Conservation (phyloP, 1,140 invertebrate species). For the Lethrus apterus region DNA sequence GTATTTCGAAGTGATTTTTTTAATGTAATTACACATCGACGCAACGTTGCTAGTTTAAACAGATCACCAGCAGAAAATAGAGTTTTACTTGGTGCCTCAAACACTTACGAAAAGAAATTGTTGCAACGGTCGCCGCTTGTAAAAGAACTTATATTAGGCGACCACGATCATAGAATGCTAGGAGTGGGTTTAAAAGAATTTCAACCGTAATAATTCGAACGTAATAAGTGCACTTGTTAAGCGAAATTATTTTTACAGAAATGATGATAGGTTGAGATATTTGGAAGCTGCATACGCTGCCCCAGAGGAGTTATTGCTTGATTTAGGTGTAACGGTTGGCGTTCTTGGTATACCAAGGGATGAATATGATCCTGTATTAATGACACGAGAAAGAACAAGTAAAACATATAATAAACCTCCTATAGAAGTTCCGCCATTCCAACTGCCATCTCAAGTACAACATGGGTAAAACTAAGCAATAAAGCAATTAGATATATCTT, state of each 20-base stretch:
- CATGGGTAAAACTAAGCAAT: slow-evolving; percentile 9
- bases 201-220: slow-evolving; percentile 23
- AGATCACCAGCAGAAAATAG: slow-evolving; percentile 28
- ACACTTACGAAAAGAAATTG: slow-evolving; percentile 30
- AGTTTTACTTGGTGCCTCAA: slow-evolving; percentile 30
- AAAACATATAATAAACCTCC: slow-evolving; percentile 8
- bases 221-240: neutral
- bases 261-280: slow-evolving; percentile 26
- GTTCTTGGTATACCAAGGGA: slow-evolving; percentile 34
- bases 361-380: slow-evolving; percentile 12
- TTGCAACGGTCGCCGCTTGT: slow-evolving; percentile 31
- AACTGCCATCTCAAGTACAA: slow-evolving; percentile 9
- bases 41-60: slow-evolving; percentile 26
- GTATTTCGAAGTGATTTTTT: slow-evolving; percentile 52
- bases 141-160: slow-evolving; percentile 34
- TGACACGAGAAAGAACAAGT: slow-evolving; percentile 7
- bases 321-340: slow-evolving; percentile 32
- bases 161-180: slow-evolving; percentile 35
- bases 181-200: slow-evolving; percentile 32
- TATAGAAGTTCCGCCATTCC: slow-evolving; percentile 9
- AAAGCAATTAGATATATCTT: too few species aligned
- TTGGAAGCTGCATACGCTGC: slow-evolving; percentile 33
- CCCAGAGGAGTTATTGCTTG: slow-evolving; percentile 33
- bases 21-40: slow-evolving; percentile 44
- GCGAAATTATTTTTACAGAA: slow-evolving; percentile 18